Evolutionary conservation across 2,113 vertebrate species (phyloP), one percentile per base, ranked within the genome.

Genomic region (Xiphorhynchus elegans): DNA sequence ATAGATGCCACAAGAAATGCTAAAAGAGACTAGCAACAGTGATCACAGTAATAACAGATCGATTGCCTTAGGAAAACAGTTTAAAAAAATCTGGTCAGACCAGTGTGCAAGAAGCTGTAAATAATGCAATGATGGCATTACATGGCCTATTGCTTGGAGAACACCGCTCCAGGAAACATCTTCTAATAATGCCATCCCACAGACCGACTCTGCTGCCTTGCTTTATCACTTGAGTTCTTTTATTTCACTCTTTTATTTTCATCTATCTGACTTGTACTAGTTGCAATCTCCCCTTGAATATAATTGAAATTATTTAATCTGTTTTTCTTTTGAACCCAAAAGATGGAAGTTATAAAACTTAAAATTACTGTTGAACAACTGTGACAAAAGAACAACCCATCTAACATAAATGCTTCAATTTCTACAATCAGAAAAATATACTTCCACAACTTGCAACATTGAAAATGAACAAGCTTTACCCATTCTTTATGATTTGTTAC

Each of bases 81-180:
- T 96, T 95, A 96, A 93, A 91, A 42, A 90, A 92, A 91, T 87
- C 68, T 96, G 90, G 83, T 84, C 90, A 90, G 73, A 74, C 31
- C 68, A 94, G 64, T 56, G 90, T 93, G 82, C 88, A 92, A 93
- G 52, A 60, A 93, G 52, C 83, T 95, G 90, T 95, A 93, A 96
- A 87, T 95, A 96, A 94, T 79, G 68, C 66, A 76, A 53, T 93
- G 90, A 95, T 89, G 79, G 83, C 68, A 93, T 96, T 96, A 96
- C 85, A 86, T 86, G 90, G 89, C 88, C 72, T 92, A 92, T 86
- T 96, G 76, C 88, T 92, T 3, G 6, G 73, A 96, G 52, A 92
- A 66, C 53, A 79, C 31, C 0, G 76, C 93, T 90, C 73, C 88
- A 84, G 95, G 96, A 92, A 92, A 93, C 0, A 4, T 80, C 67